Evolutionary conservation across 2,888 invertebrate genomes (phyloP), one percentile per base, ranked within the genome.

Genomic region (Thymelicus acteon): DNA sequence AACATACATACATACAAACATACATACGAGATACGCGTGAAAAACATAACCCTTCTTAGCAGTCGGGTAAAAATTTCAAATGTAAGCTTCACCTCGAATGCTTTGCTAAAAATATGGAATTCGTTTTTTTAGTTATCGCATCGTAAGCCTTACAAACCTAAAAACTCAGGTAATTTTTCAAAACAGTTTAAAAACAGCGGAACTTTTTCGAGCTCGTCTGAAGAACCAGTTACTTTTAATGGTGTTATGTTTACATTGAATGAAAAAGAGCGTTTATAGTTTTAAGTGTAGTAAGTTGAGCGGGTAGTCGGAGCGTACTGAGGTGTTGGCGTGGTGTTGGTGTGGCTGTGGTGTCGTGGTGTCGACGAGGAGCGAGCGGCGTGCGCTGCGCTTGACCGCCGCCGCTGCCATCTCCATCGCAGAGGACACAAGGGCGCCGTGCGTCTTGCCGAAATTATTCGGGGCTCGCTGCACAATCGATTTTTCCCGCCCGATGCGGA

Each of bases 381-480:
- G 79, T 57, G 75, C 66, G 73, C 65, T 71, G 87, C 87, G 90
- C 89, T 89, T 89, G 89, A 89, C 88, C 90, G 88, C 79, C 84
- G 80, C 75, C 79, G 80, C 75, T 76, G 77, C 77, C 80, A 80
- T 75, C 78, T 75, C 71, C 75, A 73, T 74, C 76, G 76, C 66
- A 76, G 87, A 84, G 86, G 86, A 88, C 85, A 89, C 92, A 91
- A 91, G 91, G 92, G 92, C 92, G 92, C 93, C 93, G 91, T 92
- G 92, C 92, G 93, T 93, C 93, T 93, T 93, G 92, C 92, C 93
- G 88, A 93, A 93, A 92, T 92, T 91, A 92, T 93, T 93, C 91
- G 93, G 92, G 90, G 90, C 92, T 89, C 91, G 92, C 90, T 92
- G 92, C 93, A 93, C 92, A 93, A 94, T 94, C 94, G 94, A 94